phyloP scores from a whole-genome alignment of 2,888 invertebrate genomes.

The Phyto melanocephala region DNA sequence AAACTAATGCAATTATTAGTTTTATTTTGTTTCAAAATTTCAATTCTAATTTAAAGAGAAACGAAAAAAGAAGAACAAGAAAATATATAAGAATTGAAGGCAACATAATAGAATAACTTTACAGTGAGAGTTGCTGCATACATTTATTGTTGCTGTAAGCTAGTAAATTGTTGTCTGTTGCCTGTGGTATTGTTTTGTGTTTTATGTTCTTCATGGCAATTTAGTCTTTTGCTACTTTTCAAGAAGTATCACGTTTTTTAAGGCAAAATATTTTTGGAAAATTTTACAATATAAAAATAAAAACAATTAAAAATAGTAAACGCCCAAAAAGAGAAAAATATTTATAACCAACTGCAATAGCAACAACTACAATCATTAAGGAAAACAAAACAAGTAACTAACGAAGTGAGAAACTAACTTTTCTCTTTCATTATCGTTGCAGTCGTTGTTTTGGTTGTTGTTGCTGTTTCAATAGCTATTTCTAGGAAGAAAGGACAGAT shows the following conservation, averaged over 20 bases:
- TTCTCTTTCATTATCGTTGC: slow-evolving; percentile 26
- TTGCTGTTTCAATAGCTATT: slow-evolving; percentile 3
- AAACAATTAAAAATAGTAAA: slow-evolving; percentile 38
- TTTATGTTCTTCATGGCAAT: slow-evolving; percentile 43
- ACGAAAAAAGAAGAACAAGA: neutral
- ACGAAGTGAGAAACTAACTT: slow-evolving; percentile 35
- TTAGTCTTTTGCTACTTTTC: slow-evolving; percentile 35
- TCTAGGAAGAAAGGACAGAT: slow-evolving; percentile 35
- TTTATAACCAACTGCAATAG: slow-evolving; percentile 36
- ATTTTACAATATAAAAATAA: slow-evolving; percentile 17
- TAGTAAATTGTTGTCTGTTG: neutral
- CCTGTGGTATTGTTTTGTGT: neutral
- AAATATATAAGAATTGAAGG: neutral
- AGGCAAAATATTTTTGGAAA: neutral
- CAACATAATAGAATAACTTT: slow-evolving; percentile 23
- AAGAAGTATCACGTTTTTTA: slow-evolving; percentile 53
- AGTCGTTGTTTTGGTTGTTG: too few relatives aligned
- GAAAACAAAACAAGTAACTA: slow-evolving; percentile 9
- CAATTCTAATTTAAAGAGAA: slow-evolving; percentile 21
- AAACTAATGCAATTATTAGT: slow-evolving; percentile 55
- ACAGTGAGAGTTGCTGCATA: slow-evolving; percentile 38
- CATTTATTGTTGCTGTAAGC: neutral
- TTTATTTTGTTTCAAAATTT: slow-evolving; percentile 32
- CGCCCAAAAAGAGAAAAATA: neutral
- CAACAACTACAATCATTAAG: slow-evolving; percentile 22